Evolutionary conservation across 2,797 vertebrate species (phyloP).

Genomic region (Periparus ater): DNA sequence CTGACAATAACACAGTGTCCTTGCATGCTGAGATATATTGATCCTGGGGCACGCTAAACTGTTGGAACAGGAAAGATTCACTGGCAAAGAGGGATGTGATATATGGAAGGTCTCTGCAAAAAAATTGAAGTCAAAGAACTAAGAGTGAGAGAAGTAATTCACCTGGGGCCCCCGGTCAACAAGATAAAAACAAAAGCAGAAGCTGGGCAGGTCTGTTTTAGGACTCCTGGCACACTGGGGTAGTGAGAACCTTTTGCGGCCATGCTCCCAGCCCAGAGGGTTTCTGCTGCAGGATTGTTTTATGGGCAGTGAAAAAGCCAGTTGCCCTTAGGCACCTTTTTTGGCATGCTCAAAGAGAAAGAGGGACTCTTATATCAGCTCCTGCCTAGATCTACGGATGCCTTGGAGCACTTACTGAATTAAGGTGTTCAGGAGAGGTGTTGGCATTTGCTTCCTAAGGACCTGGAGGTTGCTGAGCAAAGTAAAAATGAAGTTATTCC

Average conservation of each 20-base stretch:
- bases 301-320: neutral
- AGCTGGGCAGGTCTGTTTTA: neutral
- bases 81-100: constrained; percentile 5
- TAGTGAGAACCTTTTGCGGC: neutral
- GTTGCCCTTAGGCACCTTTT: neutral
- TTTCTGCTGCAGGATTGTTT: neutral
- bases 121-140: constrained; percentile 30
- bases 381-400: neutral
- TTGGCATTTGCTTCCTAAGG: neutral
- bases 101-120: neutral
- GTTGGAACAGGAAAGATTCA: constrained; percentile 48
- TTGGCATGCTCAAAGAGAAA: neutral
- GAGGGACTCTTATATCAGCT: neutral
- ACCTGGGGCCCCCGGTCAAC: neutral
- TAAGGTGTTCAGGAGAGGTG: neutral
- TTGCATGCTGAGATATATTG: constrained; percentile 63
- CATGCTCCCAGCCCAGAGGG: neutral
- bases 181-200: neutral
- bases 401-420: neutral
- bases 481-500: neutral
- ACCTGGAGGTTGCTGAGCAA: neutral
- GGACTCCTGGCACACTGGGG: neutral
- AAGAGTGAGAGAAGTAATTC: constrained; percentile 20
- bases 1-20: constrained; percentile 58
- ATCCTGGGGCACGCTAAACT: constrained; percentile 26